Base-by-base conservation (phyloP, 2,797 vertebrate species). In the Centroberyx gerrardi region DNA sequence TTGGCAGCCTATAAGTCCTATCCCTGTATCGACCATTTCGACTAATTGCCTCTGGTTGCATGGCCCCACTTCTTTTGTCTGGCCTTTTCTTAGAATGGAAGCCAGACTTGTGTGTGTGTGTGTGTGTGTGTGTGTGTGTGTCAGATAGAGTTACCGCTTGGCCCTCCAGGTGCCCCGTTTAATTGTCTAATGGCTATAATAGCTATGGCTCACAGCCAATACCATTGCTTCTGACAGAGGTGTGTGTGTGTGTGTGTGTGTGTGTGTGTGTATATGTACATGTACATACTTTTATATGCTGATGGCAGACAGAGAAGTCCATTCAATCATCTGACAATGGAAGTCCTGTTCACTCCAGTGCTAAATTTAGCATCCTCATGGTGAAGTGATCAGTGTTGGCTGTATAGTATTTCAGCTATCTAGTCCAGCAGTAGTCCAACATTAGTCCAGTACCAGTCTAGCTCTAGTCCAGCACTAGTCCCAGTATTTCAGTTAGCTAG, bases 31-130 rank as follows among this genome's bases (percentile, higher is more conserved):
- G 67, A 79, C 69, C 46, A 31, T 67, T 77, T 78, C 42, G 79
- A 81, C 84, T 90, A 90, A 89, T 86, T 87, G 72, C 78, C 40
- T 84, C 70, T 68, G 40, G 46, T 77, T 85, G 62, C 51, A 28
- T 52, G 75, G 68, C 56, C 65, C 67, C 48, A 28, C 68, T 77
- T 78, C 65, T 86, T 76, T 80, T 79, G 40, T 46, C 38, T 27
- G 40, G 13, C 22, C 4, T 36, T 36, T 36, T 33, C 54, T 75
- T 27, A 6, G 42, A 82, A 33, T 49, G 42, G 13, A 79, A 68
- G 64, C 40, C 9, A 65, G 66, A 29, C 4, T 1, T 76, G 61
- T 65, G 28, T 56, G 53, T 55, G 15, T 38, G 56, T 84, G 54
- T 27, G 52, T 76, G 65, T 80, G 61, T 65, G 28, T 56, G 53